Conservation (phyloP, 2,113 vertebrate species). For the Eulemur macaco region DNA sequence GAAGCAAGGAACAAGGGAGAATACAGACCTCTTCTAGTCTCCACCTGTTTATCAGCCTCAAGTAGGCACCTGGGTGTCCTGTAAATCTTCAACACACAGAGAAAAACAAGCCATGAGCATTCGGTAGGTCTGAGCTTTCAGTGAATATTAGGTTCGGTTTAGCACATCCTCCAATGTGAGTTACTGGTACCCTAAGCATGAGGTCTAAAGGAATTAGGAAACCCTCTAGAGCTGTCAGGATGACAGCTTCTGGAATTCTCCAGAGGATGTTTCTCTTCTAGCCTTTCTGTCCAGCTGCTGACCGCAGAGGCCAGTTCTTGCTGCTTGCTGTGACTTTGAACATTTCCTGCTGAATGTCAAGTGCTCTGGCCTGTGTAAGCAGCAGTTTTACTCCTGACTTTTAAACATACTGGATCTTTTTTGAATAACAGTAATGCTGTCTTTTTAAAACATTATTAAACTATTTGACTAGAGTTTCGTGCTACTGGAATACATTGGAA, state of each 20-base stretch:
- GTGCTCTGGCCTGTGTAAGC: background rate
- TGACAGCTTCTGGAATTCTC: background rate
- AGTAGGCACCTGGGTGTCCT: conserved; percentile 94
- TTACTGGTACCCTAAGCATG: background rate
- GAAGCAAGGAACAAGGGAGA: background rate
- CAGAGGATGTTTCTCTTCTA: background rate
- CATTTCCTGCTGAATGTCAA: background rate
- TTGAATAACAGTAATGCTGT: background rate
- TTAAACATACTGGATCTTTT: background rate
- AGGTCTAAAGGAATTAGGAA: background rate
- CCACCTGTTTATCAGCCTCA: conserved; percentile 96
- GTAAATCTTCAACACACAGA: conserved; percentile 90
- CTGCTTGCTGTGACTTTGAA: background rate
- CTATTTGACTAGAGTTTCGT: background rate
- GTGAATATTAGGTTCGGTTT: background rate
- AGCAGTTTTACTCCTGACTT: background rate
- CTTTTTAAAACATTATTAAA: background rate
- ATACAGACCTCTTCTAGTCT: conserved; percentile 94
- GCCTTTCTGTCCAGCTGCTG: background rate
- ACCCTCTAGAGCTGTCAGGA: background rate
- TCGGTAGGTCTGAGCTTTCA: background rate
- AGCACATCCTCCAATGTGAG: background rate
- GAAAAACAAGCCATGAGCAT: conserved; percentile 64
- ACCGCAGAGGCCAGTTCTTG: background rate
- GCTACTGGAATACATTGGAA: background rate